These are phyloP conservation scores for Phaenicophaeus curvirostris DNA, from an alignment of 2,797 vertebrate species.

Conservation along the genomic window DNA sequence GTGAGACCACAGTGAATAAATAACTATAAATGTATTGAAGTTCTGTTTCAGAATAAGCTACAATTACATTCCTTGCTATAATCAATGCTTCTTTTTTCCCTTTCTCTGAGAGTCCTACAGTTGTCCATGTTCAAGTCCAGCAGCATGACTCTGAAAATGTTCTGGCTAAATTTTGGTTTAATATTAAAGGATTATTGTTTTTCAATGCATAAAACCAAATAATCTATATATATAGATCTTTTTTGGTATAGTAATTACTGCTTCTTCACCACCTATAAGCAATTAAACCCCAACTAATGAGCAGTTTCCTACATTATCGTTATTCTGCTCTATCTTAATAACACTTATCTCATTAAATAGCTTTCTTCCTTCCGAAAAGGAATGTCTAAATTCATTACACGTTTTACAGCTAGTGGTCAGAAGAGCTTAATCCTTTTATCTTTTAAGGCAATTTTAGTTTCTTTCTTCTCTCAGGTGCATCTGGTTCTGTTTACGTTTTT, in stretches of 20 bases:
- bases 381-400: conserved; percentile 2
- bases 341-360: conserved; percentile 32
- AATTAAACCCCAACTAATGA: conserved; percentile 66
- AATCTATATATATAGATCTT: conserved; percentile 12
- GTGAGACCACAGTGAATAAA: conserved; percentile 65
- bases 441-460: conserved; percentile 18
- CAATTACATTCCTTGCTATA: conserved; percentile 47
- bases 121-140: conserved; percentile 3
- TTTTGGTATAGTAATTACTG: conserved; percentile 62
- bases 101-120: neutral
- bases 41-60: conserved; percentile 55
- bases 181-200: neutral
- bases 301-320: conserved; percentile 42
- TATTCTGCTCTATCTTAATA: conserved; percentile 57
- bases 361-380: conserved; percentile 24
- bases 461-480: conserved; percentile 21
- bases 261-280: conserved; percentile 40
- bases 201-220: conserved; percentile 12
- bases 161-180: conserved; percentile 25
- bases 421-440: conserved; percentile 22
- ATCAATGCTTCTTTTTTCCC: conserved; percentile 55
- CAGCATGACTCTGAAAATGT: neutral
- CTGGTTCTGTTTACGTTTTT: neutral
- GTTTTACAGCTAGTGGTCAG: conserved; percentile 9
- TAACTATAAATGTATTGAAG: conserved; percentile 62